A percentile compares a stretch with the other conserved stretches of the same genome.
These are phyloP conservation scores for Podarcis cretensis DNA, from an alignment of 2,113 vertebrate genomes.

Conservation along the genomic window DNA sequence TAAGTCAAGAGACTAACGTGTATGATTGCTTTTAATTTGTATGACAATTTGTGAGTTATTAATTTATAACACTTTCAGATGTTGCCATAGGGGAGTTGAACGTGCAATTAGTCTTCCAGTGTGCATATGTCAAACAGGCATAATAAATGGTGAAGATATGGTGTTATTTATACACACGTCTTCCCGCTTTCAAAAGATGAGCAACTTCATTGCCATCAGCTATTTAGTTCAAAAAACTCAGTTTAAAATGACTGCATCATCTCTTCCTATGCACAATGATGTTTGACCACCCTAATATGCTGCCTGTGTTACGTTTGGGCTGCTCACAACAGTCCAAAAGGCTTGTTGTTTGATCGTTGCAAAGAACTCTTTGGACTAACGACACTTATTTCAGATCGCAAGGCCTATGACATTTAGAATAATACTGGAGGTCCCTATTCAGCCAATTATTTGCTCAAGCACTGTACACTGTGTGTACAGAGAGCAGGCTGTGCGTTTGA, in stretches of 20 bases:
- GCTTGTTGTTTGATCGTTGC: conserved; percentile 47
- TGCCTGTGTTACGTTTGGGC: conserved; percentile 44
- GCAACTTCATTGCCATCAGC: conserved; percentile 36
- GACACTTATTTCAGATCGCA: conserved; percentile 44
- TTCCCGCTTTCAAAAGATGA: conserved; percentile 45
- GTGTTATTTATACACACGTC: conserved; percentile 42
- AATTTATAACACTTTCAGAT: conserved; percentile 61
- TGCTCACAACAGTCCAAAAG: conserved; percentile 35
- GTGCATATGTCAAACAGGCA: conserved; percentile 43
- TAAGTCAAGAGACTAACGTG: conserved; percentile 55
- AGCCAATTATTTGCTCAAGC: conserved; percentile 38
- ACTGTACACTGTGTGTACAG: conserved; percentile 29
- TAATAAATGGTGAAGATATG: conserved; percentile 56
- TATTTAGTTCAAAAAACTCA: conserved; percentile 51
- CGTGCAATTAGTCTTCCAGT: conserved; percentile 44
- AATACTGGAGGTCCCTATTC: conserved; percentile 43
- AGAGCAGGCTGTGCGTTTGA: not conserved
- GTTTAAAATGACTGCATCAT: conserved; percentile 34
- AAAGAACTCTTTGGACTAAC: conserved; percentile 37
- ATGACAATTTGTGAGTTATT: conserved; percentile 52
- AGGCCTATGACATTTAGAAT: conserved; percentile 52
- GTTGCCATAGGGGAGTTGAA: conserved; percentile 31
- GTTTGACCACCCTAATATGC: conserved; percentile 31
- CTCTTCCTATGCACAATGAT: conserved; percentile 22
- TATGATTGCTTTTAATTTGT: conserved; percentile 66